Percentiles rank a stretch among this genome's conserved stretches.
Evolutionary conservation across 2,113 vertebrate species (phyloP).

Genomic region (Pyxicephalus adspersus): DNA sequence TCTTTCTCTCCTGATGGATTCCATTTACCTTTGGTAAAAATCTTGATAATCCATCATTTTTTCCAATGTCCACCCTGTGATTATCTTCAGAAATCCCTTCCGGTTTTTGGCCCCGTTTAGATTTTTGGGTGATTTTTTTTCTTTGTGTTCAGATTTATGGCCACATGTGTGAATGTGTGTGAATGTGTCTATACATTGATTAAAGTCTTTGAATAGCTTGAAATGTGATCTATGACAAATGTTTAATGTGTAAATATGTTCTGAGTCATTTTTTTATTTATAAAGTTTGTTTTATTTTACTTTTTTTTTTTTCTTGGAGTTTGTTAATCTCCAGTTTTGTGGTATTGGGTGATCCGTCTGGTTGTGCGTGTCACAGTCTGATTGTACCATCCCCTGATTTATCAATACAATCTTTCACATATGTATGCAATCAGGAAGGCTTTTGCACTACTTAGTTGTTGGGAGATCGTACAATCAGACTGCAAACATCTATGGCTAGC

Average conservation of each 20-base stretch:
- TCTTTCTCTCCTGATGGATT: too few species aligned
- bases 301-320: not conserved
- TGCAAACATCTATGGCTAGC: too few species aligned
- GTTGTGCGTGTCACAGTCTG: too few species aligned
- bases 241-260: slow-evolving; percentile 8
- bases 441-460: too few species aligned
- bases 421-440: too few species aligned
- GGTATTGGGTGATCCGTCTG: too few species aligned
- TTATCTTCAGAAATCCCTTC: not conserved
- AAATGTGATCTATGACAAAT: not conserved
- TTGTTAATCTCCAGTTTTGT: too few species aligned
- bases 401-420: too few species aligned
- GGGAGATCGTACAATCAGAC: too few species aligned
- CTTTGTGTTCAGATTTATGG: not conserved
- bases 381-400: too few species aligned
- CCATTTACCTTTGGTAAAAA: too few species aligned
- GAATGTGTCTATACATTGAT: not conserved
- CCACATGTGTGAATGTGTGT: not conserved
- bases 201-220: not conserved
- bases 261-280: slow-evolving; percentile 11
- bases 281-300: not conserved
- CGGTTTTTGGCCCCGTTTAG: not conserved
- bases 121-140: not conserved
- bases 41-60: too few species aligned
- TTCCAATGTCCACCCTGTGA: not conserved